Percentiles rank a stretch among this genome's conserved stretches.
Conservation (phyloP, 2,797 vertebrate genomes). For the Spinus olivaceus region DNA sequence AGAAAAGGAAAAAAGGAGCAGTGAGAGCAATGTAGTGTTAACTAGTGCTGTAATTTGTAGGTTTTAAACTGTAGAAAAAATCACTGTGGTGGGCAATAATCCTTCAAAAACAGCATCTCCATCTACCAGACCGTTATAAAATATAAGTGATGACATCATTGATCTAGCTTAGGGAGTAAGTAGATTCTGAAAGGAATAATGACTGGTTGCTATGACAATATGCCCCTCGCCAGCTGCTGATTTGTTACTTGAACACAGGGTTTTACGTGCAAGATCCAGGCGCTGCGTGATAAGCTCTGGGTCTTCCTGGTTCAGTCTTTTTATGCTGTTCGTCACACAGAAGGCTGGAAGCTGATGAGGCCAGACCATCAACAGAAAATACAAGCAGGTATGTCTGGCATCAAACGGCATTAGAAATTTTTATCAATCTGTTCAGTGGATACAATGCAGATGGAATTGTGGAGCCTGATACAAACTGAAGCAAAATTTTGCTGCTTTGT, state of each 20-base stretch:
- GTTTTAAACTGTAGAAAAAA: constrained; percentile 48
- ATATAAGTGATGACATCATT: constrained; percentile 88
- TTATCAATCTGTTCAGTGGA: constrained; percentile 24
- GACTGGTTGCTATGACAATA: constrained; percentile 96
- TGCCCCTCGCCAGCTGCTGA: constrained; percentile 95
- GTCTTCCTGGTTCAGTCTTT: constrained; percentile 93
- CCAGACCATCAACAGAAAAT: constrained; percentile 85
- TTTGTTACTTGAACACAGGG: constrained; percentile 90
- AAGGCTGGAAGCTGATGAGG: constrained; percentile 88
- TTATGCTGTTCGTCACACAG: constrained; percentile 91
- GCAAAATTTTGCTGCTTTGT: constrained; percentile 6
- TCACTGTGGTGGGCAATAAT: constrained; percentile 61
- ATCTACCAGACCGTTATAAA: constrained; percentile 71
- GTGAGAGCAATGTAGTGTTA: constrained; percentile 4
- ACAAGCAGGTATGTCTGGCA: constrained; percentile 83
- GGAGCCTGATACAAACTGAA: constrained; percentile 7
- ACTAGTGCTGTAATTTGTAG: constrained; percentile 50
- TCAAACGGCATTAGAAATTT: not conserved
- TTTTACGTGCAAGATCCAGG: constrained; percentile 90
- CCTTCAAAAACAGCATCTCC: constrained; percentile 69
- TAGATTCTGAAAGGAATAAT: constrained; percentile 85
- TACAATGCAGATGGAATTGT: not conserved
- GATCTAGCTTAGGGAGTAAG: constrained; percentile 84
- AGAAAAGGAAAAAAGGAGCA: not conserved
- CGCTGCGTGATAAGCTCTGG: constrained; percentile 89